Evolutionary conservation across 2,113 vertebrate species (phyloP).

Genomic region (Bagarius yarrelli): DNA sequence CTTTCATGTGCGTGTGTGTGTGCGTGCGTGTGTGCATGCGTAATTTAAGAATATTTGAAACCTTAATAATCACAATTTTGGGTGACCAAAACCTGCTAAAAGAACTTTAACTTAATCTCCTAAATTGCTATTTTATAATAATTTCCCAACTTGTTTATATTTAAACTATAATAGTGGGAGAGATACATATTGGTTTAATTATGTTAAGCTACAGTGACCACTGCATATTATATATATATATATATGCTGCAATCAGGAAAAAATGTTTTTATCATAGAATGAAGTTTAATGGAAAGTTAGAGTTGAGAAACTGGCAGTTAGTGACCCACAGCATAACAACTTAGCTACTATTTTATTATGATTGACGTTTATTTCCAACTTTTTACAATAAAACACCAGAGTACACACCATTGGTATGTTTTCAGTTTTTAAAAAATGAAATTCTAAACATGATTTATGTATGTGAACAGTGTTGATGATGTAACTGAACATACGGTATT

Average conservation of each 20-base stretch:
- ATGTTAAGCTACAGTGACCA: not conserved
- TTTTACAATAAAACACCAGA: not conserved
- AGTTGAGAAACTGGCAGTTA: not conserved
- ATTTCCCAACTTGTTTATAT: not conserved
- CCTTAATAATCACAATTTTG: not conserved
- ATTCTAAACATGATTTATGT: not conserved
- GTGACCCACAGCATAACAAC: not conserved
- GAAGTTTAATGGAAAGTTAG: not conserved
- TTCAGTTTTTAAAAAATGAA: not conserved
- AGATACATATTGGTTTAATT: not conserved
- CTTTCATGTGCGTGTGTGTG: too few species aligned
- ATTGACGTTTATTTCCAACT: not conserved
- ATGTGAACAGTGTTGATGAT: slow-evolving; percentile 19
- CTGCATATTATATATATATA: not conserved
- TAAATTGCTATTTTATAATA: not conserved
- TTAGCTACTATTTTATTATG: not conserved
- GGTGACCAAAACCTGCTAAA: not conserved
- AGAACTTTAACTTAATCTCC: not conserved
- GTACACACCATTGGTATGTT: not conserved
- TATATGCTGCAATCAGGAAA: not conserved
- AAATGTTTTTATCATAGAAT: not conserved
- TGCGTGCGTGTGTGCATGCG: not conserved
- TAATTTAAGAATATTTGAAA: not conserved
- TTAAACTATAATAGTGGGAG: not conserved
- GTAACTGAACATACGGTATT: slow-evolving; percentile 33